phyloP scores from a whole-genome alignment of 2,113 vertebrate genomes.

The Ochotona princeps region DNA sequence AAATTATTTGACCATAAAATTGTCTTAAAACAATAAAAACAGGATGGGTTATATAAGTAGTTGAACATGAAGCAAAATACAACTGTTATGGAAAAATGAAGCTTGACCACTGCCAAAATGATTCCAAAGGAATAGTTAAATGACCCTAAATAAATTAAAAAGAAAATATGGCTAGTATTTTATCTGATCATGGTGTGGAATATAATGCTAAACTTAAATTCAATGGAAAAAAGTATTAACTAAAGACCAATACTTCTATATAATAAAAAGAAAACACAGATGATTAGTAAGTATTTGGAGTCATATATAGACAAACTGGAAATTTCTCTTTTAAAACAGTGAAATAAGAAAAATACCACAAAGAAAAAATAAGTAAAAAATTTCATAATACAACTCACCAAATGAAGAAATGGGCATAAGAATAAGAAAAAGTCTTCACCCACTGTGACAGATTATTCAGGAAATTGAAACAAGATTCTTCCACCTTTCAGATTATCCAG shows the following conservation, averaged over 20 bases:
- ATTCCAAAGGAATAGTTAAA: not conserved
- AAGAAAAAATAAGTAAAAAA: not conserved
- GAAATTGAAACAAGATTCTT: too few species aligned
- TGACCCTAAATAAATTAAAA: not conserved
- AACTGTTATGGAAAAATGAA: not conserved
- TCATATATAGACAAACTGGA: not conserved
- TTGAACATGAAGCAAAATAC: not conserved
- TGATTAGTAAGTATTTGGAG: not conserved
- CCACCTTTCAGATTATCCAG: too few species aligned
- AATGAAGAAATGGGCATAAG: not conserved
- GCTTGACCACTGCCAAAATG: not conserved
- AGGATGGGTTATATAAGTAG: not conserved
- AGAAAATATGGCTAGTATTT: not conserved
- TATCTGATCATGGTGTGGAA: not conserved
- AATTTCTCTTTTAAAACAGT: not conserved
- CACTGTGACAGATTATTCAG: too few species aligned
- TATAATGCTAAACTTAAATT: slow-evolving; percentile 30
- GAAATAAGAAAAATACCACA: not conserved
- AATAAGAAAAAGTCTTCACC: too few species aligned
- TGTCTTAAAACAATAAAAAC: not conserved
- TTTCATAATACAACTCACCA: not conserved
- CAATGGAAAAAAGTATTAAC: not conserved
- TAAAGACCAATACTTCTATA: not conserved
- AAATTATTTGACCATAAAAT: slow-evolving; percentile 54
- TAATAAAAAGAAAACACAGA: not conserved